These are phyloP conservation scores for Tachuris rubrigastra DNA, from an alignment of 2,113 vertebrate species.

Conservation along the genomic window DNA sequence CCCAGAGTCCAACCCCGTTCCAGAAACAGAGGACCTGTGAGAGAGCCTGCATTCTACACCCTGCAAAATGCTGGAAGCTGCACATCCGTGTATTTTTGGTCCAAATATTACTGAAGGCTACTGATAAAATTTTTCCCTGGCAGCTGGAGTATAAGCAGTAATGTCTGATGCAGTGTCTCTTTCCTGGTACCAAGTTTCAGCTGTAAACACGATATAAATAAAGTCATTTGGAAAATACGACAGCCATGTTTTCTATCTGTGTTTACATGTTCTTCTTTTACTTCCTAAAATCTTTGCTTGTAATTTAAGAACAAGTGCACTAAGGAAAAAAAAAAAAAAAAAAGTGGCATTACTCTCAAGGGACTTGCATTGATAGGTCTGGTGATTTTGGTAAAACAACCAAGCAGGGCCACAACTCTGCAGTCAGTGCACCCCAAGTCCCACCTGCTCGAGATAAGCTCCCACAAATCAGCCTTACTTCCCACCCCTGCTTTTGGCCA, in stretches of 20 bases:
- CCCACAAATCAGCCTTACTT: not conserved
- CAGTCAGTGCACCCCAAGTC: not conserved
- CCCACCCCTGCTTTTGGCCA: not conserved
- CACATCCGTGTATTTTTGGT: not conserved
- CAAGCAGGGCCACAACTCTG: not conserved
- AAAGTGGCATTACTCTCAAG: not conserved
- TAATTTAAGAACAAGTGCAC: not conserved
- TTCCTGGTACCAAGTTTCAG: conserved; percentile 23
- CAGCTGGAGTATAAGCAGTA: conserved; percentile 21
- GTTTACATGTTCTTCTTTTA: not conserved
- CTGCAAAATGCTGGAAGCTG: not conserved
- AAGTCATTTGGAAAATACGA: conserved; percentile 45
- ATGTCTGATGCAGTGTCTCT: conserved; percentile 5
- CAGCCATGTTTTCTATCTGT: not conserved
- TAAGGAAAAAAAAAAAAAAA: not conserved
- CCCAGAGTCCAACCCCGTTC: conserved; percentile 68
- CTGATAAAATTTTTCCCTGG: not conserved
- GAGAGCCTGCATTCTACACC: not conserved
- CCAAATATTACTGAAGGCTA: conserved; percentile 29
- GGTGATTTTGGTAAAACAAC: not conserved
- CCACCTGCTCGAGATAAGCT: not conserved
- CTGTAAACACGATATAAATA: conserved; percentile 60
- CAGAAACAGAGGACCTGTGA: conserved; percentile 96
- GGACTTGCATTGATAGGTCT: not conserved
- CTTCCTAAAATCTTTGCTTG: not conserved